Conservation (phyloP, 2,797 vertebrate species). For the Aselliscus stoliczkanus region DNA sequence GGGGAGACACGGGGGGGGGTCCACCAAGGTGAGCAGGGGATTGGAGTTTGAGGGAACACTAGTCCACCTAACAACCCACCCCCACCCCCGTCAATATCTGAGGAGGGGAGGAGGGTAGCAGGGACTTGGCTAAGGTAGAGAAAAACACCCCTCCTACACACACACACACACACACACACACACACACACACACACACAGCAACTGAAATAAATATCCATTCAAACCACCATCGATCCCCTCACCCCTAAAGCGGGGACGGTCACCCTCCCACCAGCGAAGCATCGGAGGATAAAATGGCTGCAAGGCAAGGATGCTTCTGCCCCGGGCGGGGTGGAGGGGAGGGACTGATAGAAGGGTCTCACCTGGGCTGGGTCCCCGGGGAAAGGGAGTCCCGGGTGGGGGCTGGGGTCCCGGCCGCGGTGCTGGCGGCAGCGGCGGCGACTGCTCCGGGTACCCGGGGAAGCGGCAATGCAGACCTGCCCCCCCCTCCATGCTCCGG, state of each 20-base stretch:
- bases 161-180: not conserved
- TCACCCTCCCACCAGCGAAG: slow-evolving; percentile 39
- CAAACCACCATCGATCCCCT: not conserved
- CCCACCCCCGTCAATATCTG: not conserved
- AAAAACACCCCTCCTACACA: not conserved
- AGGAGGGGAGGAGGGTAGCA: not conserved
- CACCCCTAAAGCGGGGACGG: not conserved
- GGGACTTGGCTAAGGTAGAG: not conserved
- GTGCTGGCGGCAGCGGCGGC: slow-evolving; percentile 36
- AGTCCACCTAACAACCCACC: not conserved
- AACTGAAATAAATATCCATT: not conserved
- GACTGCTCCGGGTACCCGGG: slow-evolving; percentile 65
- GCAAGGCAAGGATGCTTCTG: slow-evolving; percentile 55
- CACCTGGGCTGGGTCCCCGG: slow-evolving; percentile 59
- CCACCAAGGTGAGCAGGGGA: not conserved
- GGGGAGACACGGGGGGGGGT: no score
- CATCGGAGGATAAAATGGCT: slow-evolving; percentile 68
- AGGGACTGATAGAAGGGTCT: slow-evolving; percentile 28
- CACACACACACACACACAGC: not conserved
- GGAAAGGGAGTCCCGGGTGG: slow-evolving; percentile 57
- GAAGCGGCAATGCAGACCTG: slow-evolving; percentile 68
- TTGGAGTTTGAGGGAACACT: not conserved
- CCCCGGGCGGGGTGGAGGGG: slow-evolving; percentile 47
- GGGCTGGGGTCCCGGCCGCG: slow-evolving; percentile 79
- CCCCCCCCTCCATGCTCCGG: not conserved